Percentiles rank a stretch among this genome's conserved stretches.
Conservation (phyloP, 2,797 vertebrate species). For the Myiotriccus ornatus region DNA sequence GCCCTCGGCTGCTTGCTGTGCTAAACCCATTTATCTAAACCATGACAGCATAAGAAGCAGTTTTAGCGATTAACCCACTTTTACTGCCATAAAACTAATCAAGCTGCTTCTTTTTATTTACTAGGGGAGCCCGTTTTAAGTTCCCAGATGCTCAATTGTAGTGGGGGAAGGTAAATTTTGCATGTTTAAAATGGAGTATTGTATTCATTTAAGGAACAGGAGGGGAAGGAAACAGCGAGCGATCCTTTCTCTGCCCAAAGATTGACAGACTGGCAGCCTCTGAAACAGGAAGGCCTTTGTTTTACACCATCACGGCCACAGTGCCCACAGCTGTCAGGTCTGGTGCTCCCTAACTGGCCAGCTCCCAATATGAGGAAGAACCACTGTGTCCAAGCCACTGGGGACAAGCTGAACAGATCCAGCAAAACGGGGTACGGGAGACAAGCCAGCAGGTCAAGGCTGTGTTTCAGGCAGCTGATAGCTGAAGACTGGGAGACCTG, state of each 20-base stretch:
- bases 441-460: background rate
- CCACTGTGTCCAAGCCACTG: background rate
- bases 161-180: background rate
- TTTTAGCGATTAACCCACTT: slow-evolving; percentile 40
- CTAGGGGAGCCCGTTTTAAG: background rate
- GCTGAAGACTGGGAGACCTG: background rate
- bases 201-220: background rate
- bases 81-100: slow-evolving; percentile 20
- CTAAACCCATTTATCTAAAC: slow-evolving; percentile 36
- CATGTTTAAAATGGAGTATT: background rate
- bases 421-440: rapidly evolving
- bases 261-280: slow-evolving; percentile 9
- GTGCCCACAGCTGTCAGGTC: slow-evolving; percentile 27
- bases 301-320: background rate
- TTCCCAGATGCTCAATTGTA: background rate
- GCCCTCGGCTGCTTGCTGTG: slow-evolving; percentile 24
- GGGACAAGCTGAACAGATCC: background rate
- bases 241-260: background rate
- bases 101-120: slow-evolving; percentile 26
- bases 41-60: slow-evolving; percentile 3
- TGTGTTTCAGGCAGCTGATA: background rate
- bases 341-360: background rate
- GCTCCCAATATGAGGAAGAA: background rate
- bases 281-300: slow-evolving; percentile 23
- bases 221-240: background rate